Base-by-base conservation (phyloP, 2,888 invertebrate genomes). In the Apeira syringaria region DNA sequence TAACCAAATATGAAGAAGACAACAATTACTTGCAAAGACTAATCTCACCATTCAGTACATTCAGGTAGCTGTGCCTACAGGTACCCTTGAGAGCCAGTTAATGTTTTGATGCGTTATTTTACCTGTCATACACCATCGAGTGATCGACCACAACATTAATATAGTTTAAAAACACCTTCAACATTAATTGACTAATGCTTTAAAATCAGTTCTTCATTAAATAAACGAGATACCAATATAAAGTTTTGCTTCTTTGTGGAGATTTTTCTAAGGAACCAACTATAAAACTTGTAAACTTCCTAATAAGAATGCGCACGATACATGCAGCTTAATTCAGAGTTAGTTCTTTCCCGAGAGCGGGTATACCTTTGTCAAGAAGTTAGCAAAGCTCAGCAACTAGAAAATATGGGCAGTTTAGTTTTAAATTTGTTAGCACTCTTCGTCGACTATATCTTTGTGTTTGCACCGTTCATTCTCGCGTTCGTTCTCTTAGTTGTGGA, bases 351-450 rank as follows among this genome's bases (percentile, higher is more conserved):
- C 3, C 35, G 38, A 40, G 41, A 35, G 30, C 41, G 30, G 41
- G 33, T 35, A 37, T 35, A 44, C 53, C 53, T 53, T 50, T 50
- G 50, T 53, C 53, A 55, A 53, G 52, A 50, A 53, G 55, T 55
- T 53, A 50, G 37, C 46, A 47, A 40, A 43, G 41, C 37, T 45
- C 33, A 35, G 33, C 43, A 42, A 50, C 41, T 50, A 36, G 44
- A 51, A 54, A 51, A 55, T 55, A 55, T 45, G 42, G 53, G 27
- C 46, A 46, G 44, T 48, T 50, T 38, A 31, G 43, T 53, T 47
- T 36, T 35, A 36, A 36, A 38, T 44, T 44, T 41, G 43, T 31
- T 39, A 8, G 17, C 29, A 38, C 41, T 38, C 28, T 44, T 31
- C 28, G 28, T 44, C 31, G 20, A 28, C 4, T 25, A 9, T 46